These are phyloP conservation scores for Argentina silus DNA, from an alignment of 2,797 vertebrate genomes.

Conservation along the genomic window DNA sequence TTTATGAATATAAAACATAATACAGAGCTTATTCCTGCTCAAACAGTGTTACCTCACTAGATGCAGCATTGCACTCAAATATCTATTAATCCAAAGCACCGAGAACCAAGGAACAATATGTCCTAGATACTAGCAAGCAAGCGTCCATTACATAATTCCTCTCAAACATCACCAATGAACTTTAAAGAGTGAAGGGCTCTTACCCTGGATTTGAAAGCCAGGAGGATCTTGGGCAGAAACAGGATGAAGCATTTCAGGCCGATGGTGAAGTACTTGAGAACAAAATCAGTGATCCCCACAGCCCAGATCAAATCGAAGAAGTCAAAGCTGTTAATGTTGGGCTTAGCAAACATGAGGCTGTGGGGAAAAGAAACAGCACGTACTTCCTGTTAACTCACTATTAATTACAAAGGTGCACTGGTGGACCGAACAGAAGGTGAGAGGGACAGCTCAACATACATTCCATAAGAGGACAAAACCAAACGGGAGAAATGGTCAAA, in stretches of 20 bases:
- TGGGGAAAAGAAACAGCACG: background rate
- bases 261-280: slow-evolving; percentile 94
- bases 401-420: background rate
- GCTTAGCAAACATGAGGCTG: slow-evolving; percentile 93
- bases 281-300: slow-evolving; percentile 94
- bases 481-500: background rate
- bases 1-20: background rate
- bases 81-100: too few species aligned
- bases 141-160: too few species aligned
- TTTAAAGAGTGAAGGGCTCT: slow-evolving; percentile 16
- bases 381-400: background rate
- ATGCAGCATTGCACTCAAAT: too few species aligned
- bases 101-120: too few species aligned
- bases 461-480: background rate
- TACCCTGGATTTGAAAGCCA: slow-evolving; percentile 96
- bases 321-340: slow-evolving; percentile 90
- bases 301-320: slow-evolving; percentile 97
- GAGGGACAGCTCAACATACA: background rate
- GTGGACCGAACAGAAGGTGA: background rate
- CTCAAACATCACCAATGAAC: background rate
- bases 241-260: slow-evolving; percentile 91
- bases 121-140: too few species aligned
- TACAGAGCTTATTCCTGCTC: too few species aligned
- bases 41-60: too few species aligned
- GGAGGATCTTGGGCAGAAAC: slow-evolving; percentile 90